Conservation (phyloP, 2,888 invertebrate genomes). For the Ectemnius lituratus region DNA sequence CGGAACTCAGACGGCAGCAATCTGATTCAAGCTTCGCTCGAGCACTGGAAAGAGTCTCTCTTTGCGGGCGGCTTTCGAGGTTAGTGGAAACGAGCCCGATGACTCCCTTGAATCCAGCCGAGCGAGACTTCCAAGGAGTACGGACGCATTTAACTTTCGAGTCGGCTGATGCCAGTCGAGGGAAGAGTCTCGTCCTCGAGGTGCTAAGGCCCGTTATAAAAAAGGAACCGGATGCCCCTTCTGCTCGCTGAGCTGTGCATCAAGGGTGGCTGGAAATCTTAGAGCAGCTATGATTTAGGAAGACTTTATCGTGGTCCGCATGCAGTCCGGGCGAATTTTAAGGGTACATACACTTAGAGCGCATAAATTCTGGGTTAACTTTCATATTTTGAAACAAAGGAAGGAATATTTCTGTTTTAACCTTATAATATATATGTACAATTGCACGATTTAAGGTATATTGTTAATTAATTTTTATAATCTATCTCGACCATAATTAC, state of each 20-base stretch:
- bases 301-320: slow-evolving; percentile 36
- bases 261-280: background rate
- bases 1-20: too few species aligned
- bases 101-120: background rate
- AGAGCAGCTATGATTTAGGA: slow-evolving; percentile 39
- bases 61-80: background rate
- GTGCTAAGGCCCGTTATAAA: slow-evolving; percentile 11
- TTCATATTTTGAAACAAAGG: too few species aligned
- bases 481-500: too few species aligned
- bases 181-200: background rate
- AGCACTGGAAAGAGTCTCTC: too few species aligned
- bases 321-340: too few species aligned
- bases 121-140: background rate
- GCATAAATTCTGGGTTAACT: too few species aligned
- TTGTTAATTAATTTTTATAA: too few species aligned
- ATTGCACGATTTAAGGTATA: too few species aligned
- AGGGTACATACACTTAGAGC: too few species aligned
- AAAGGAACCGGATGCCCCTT: background rate
- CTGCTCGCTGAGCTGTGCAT: background rate
- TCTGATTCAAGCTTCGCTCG: too few species aligned
- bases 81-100: background rate
- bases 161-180: background rate
- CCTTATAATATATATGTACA: too few species aligned
- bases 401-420: too few species aligned
- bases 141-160: slow-evolving; percentile 4